phyloP scores from a whole-genome alignment of 2,888 invertebrate genomes.

The Smittia sp. region DNA sequence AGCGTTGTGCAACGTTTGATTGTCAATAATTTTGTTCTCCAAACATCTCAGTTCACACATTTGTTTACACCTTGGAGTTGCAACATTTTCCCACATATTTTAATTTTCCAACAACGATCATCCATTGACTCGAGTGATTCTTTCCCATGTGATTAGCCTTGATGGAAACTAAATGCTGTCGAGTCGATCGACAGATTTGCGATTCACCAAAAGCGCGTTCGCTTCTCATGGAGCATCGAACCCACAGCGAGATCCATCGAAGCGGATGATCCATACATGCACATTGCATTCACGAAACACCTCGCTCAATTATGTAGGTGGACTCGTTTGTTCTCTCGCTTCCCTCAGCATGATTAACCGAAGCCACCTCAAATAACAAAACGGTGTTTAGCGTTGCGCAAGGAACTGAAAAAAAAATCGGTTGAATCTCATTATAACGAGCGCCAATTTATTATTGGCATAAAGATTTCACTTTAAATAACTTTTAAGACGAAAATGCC shows the following conservation, averaged over 20 bases:
- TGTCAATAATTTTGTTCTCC: too few species aligned
- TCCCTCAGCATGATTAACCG: background rate
- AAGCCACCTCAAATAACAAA: background rate
- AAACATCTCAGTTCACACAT: too few species aligned
- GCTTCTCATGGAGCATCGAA: background rate
- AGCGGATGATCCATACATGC: background rate
- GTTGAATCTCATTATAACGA: background rate
- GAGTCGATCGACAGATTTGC: too few species aligned
- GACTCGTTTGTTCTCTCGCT: background rate
- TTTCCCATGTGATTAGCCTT: too few species aligned
- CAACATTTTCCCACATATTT: too few species aligned
- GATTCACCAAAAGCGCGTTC: too few species aligned
- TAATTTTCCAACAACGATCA: too few species aligned
- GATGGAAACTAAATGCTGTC: too few species aligned
- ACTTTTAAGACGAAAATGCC: conserved; percentile 1
- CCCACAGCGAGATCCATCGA: background rate
- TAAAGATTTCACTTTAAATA: background rate
- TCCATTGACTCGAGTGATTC: too few species aligned
- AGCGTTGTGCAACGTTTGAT: too few species aligned
- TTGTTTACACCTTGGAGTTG: too few species aligned
- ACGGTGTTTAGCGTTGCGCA: conserved; percentile 2
- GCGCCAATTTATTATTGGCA: background rate
- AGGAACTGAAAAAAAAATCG: background rate
- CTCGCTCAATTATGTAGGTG: background rate
- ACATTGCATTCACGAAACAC: background rate